These are phyloP conservation scores for Hydropsyche betteni DNA, from an alignment of 2,888 invertebrate genomes.

Conservation along the genomic window DNA sequence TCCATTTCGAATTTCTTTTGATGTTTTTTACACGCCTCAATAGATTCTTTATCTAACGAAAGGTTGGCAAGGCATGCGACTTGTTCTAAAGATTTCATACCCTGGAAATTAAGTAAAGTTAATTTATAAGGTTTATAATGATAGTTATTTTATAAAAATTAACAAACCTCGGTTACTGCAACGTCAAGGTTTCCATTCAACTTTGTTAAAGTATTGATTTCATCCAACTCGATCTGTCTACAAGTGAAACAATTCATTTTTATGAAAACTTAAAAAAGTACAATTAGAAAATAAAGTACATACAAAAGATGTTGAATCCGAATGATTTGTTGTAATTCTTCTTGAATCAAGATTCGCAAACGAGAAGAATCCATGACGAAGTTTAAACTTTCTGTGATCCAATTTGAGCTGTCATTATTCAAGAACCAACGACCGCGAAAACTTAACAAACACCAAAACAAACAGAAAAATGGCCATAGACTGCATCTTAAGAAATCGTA, in stretches of 20 bases:
- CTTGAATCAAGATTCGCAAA: slow-evolving; percentile 33
- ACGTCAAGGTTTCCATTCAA: slow-evolving; percentile 40
- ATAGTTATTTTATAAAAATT: background rate
- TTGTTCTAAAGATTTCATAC: slow-evolving; percentile 16
- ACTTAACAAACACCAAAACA: too few species aligned
- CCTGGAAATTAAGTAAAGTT: background rate
- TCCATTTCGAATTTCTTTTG: background rate
- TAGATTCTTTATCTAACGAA: background rate
- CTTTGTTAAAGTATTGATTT: slow-evolving; percentile 43
- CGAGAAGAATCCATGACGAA: background rate
- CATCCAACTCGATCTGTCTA: slow-evolving; percentile 40
- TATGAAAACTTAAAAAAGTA: background rate
- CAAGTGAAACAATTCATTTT: background rate
- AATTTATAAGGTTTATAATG: background rate
- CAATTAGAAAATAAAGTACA: background rate
- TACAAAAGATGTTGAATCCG: slow-evolving; percentile 39
- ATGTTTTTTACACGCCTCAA: background rate
- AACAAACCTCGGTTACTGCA: slow-evolving; percentile 44
- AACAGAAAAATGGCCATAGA: too few species aligned
- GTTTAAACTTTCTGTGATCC: background rate
- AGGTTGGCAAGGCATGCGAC: background rate
- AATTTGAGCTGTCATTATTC: background rate
- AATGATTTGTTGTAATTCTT: slow-evolving; percentile 41
- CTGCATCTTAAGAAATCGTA: too few species aligned
- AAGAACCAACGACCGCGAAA: too few species aligned